A percentile compares a stretch with the other conserved stretches of the same genome.
Evolutionary conservation across 2,113 vertebrate species (phyloP).

Genomic region (Nematolebias whitei): DNA sequence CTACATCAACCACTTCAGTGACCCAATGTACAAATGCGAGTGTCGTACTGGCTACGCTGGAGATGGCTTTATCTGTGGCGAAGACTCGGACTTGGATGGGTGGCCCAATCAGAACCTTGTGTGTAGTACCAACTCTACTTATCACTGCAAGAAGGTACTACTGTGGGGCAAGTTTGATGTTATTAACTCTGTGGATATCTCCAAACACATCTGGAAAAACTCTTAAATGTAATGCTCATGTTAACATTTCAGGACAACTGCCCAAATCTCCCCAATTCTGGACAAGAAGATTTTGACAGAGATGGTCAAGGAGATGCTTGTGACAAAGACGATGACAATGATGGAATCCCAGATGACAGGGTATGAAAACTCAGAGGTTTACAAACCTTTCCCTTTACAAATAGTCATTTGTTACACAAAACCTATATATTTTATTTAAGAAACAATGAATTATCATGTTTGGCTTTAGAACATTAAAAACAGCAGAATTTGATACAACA

Average conservation of each 20-base stretch:
- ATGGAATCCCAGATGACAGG: conserved; percentile 91
- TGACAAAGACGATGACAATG: conserved; percentile 96
- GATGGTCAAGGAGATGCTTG: conserved; percentile 96
- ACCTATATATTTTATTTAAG: background rate
- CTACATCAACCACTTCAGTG: conserved; percentile 94
- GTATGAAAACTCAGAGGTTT: conserved; percentile 68
- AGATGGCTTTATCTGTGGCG: conserved; percentile 93
- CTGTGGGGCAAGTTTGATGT: background rate
- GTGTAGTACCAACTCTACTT: conserved; percentile 90
- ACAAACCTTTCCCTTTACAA: background rate
- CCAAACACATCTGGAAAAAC: conserved; percentile 1
- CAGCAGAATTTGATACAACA: too few species aligned
- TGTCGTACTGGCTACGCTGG: conserved; percentile 95
- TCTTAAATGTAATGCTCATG: background rate
- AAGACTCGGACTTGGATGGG: conserved; percentile 96
- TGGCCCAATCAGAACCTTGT: conserved; percentile 96
- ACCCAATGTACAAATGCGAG: conserved; percentile 97
- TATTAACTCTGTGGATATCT: background rate
- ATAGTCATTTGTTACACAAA: background rate
- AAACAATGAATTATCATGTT: background rate
- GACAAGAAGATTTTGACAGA: conserved; percentile 97
- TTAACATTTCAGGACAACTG: conserved; percentile 89
- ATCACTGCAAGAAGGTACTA: conserved; percentile 92
- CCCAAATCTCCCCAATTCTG: conserved; percentile 95
- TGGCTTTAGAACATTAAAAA: too few species aligned